Percentiles rank a stretch among this genome's conserved stretches.
phyloP scores from a whole-genome alignment of 2,113 vertebrate genomes.

The Limanda limanda region DNA sequence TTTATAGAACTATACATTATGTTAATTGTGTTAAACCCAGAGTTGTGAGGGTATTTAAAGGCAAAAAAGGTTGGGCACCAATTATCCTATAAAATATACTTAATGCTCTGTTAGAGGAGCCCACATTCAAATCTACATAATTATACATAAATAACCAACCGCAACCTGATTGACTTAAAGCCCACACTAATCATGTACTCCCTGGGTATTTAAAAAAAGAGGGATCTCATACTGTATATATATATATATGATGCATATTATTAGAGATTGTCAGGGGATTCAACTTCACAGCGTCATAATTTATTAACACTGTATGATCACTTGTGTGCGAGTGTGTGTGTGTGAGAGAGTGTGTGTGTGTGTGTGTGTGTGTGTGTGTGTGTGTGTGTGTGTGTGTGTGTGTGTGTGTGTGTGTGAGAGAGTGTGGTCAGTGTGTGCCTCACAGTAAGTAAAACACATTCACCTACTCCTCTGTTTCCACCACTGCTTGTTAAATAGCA shows the following conservation, averaged over 20 bases:
- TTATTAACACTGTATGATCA: neutral
- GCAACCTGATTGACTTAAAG: neutral
- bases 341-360: no score
- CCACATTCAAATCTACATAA: neutral
- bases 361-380: no score
- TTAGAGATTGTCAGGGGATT: neutral
- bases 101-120: neutral
- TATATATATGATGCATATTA: neutral
- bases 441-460: neutral
- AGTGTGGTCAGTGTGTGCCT: neutral
- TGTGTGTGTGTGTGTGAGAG: no score
- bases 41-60: neutral
- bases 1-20: neutral
- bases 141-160: neutral
- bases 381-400: neutral
- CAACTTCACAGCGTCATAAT: neutral
- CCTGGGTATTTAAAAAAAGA: neutral
- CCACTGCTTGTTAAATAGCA: conserved; percentile 32
- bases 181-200: neutral
- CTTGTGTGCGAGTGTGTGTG: neutral
- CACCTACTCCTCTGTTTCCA: neutral
- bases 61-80: neutral
- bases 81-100: neutral
- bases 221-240: neutral
- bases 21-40: neutral